Evolutionary conservation across 2,888 invertebrate species (phyloP).

Genomic region (Monochamus alternatus): DNA sequence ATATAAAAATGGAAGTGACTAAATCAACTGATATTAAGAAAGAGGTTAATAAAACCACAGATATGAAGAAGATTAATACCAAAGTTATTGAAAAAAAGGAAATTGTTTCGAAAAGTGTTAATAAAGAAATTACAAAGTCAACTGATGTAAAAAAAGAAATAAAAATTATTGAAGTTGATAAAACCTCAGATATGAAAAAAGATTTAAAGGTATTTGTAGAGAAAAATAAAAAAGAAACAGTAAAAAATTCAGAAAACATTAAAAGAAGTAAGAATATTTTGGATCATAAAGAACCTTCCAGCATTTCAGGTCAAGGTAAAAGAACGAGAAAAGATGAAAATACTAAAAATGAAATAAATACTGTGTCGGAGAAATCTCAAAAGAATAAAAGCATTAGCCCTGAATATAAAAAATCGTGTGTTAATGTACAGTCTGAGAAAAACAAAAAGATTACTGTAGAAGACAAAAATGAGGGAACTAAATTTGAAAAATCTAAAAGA

Average conservation of each 20-base stretch:
- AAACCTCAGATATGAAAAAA: conserved; percentile 35
- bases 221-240: conserved; percentile 42
- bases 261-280: conserved; percentile 39
- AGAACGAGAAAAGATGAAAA: neutral
- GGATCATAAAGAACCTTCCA: conserved; percentile 33
- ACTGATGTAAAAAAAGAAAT: conserved; percentile 45
- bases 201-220: conserved; percentile 37
- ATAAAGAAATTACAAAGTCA: conserved; percentile 35
- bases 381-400: neutral
- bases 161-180: conserved; percentile 43
- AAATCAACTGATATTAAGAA: conserved; percentile 59
- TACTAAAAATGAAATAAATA: conserved; percentile 4
- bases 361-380: neutral
- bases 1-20: conserved; percentile 61
- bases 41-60: conserved; percentile 64
- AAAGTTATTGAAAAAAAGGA: conserved; percentile 45
- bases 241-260: conserved; percentile 40
- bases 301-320: neutral
- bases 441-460: neutral
- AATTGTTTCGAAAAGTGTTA: conserved; percentile 12
- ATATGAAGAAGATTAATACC: conserved; percentile 43
- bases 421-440: neutral
- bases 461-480: neutral
- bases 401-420: neutral
- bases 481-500: neutral